Evolutionary conservation across 2,888 invertebrate genomes (phyloP), one percentile per base, ranked within the genome.

Genomic region (Odontocolon sp.): DNA sequence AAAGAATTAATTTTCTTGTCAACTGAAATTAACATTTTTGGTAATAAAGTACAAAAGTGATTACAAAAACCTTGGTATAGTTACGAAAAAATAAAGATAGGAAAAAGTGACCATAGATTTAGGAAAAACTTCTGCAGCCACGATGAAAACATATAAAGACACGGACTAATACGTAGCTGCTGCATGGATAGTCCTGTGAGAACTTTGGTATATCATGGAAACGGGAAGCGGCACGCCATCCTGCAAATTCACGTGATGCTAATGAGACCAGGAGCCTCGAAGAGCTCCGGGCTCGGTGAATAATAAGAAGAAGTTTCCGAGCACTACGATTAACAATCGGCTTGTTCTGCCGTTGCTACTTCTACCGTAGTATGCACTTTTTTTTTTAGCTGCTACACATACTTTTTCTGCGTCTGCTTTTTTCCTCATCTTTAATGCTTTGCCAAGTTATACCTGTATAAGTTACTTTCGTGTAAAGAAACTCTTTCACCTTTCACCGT

Each of bases 241-340:
- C 72, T 72, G 68, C 77, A 68, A 77, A 72, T 77, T 77, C 72
- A 77, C 72, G 77, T 69, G 77, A 77, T 77, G 77, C 77, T 77
- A 77, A 77, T 77, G 77, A 77, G 77, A 47, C 68, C 52, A 61
- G 42, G 68, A 72, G 68, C 57, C 63, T 54, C 68, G 50, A 38
- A 40, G 31, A 45, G 68, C 68, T 50, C 50, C 50, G 54, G 63
- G 31, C 68, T 64, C 68, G 63, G 77, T 68, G 77, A 77, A 77
- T 77, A 76, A 76, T 76, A 77, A 77, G 77, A 73, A 56, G 42
- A 72, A 77, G 52, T 68, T 77, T 72, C 77, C 71, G 68, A 72
- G 72, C 63, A 57, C 56, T 40, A 42, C 77, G 77, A 77, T 77
- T 77, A 72, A 77, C 77, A 77, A 77, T 77, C 79, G 77, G 61